A percentile compares a stretch with the other conserved stretches of the same genome.
phyloP scores from a whole-genome alignment of 2,888 invertebrate genomes.

The Micoletzkya japonica region DNA sequence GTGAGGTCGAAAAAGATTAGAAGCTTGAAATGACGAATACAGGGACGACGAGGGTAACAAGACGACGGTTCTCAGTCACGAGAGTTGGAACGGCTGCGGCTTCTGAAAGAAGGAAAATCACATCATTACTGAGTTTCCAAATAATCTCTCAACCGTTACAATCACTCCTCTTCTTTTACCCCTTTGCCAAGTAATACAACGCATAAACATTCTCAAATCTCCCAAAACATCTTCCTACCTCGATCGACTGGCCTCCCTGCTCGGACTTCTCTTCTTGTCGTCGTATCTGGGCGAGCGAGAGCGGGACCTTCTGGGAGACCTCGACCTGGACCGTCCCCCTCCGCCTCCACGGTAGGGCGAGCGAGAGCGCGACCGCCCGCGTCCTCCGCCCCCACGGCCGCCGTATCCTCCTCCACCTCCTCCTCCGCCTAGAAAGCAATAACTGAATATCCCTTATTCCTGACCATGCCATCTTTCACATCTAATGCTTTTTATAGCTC shows the following conservation, averaged over 20 bases:
- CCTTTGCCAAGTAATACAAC: not conserved
- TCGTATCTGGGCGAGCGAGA: slow-evolving; percentile 31
- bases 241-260: slow-evolving; percentile 20
- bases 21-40: too few species aligned
- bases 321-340: slow-evolving; percentile 18
- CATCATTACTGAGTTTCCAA: too few species aligned
- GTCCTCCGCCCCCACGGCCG: slow-evolving; percentile 34
- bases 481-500: too few species aligned
- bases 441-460: too few species aligned
- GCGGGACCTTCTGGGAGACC: slow-evolving; percentile 24
- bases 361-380: slow-evolving; percentile 12
- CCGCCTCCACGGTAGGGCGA: slow-evolving; percentile 28
- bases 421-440: slow-evolving; percentile 41
- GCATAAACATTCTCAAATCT: too few species aligned
- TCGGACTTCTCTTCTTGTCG: slow-evolving; percentile 25
- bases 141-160: not conserved
- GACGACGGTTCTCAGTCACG: slow-evolving; percentile 17
- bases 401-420: slow-evolving; percentile 56
- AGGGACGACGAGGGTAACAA: too few species aligned
- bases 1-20: too few species aligned
- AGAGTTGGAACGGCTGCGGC: slow-evolving; percentile 33
- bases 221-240: too few species aligned
- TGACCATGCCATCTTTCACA: too few species aligned
- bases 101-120: slow-evolving; percentile 28
- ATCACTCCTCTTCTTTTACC: not conserved